Percentiles rank a stretch among this genome's conserved stretches.
These are phyloP conservation scores for Cygnus olor DNA, from an alignment of 2,797 vertebrate species.

Conservation along the genomic window DNA sequence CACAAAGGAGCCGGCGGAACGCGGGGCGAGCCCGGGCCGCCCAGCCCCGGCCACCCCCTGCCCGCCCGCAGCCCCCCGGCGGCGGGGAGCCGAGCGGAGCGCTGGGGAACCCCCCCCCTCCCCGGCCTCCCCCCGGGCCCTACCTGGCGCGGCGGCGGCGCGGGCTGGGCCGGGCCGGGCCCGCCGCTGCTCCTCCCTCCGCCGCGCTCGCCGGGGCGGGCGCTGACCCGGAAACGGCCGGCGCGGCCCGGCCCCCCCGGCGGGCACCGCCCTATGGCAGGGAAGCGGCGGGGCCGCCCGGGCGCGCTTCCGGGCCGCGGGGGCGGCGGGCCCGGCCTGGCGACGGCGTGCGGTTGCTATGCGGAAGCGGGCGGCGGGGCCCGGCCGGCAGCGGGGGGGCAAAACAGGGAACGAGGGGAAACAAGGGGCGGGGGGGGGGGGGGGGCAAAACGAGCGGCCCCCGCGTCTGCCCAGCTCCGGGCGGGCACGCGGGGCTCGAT, in stretches of 20 bases:
- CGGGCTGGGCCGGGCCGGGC: background rate
- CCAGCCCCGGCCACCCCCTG: no score
- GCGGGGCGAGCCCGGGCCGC: no score
- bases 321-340: constrained; percentile 34
- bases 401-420: no score
- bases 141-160: no score
- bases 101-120: background rate
- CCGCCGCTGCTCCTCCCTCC: constrained; percentile 55
- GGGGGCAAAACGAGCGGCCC: no score
- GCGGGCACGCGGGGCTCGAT: no score
- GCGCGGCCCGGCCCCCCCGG: background rate
- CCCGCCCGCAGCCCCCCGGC: background rate
- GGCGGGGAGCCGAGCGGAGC: no score
- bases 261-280: constrained; percentile 30
- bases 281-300: background rate
- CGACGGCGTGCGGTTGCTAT: constrained; percentile 77
- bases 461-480: no score
- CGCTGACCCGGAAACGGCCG: constrained; percentile 55
- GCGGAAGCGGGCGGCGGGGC: constrained; percentile 47
- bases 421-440: no score
- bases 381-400: no score
- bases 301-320: constrained; percentile 64
- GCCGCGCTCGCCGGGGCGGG: constrained; percentile 42
- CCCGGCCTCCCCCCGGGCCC: background rate
- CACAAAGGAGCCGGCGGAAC: no score